Evolutionary conservation across 2,888 invertebrate genomes (phyloP), one percentile per base, ranked within the genome.

Genomic region (Drepanosiphum platanoidis): DNA sequence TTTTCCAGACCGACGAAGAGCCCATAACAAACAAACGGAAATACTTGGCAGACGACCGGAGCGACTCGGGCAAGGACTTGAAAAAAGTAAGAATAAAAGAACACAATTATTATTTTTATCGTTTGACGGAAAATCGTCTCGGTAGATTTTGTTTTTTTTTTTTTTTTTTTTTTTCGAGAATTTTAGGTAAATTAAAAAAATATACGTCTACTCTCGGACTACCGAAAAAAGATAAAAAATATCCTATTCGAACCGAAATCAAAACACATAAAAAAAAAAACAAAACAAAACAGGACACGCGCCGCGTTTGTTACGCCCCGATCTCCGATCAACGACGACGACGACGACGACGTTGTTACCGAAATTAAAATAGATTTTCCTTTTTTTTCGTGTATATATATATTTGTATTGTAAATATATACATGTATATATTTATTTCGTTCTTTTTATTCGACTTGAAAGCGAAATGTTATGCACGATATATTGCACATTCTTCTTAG

Each of bases 21-120:
- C 52, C 30, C 30, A 52, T 84, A 58, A 75, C 84, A 32, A 77
- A 84, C 68, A 84, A 84, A 8, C 84, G 84, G n/a, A 84, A 84
- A 77, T 84, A 84, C 36, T 52, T 84, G 52, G 75, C 75, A 11
- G 84, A 84, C 36, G 84, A 84, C n/a, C 75, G 84, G 3, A 77
- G 46, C n/a, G 84, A 84, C 75, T 72, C 72, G 34, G 75, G 84
- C 52, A 84, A 84, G 8, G 84, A 84, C 58, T 77, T 84, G 52
- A 84, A 84, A 84, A 84, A 84, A 46, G 84, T 84, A 84, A 83
- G 72, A 22, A 58, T 22, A 32, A 9, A 11, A 42, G 5, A 13
- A 46, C 5, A 46, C 46, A 9, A 13, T 46, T 46, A 58, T 58
- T 30, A 27, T 30, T 11, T 0, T 64, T 64, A 64, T 13, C 2